Evolutionary conservation across 2,888 invertebrate genomes (phyloP).

Genomic region (Synergus japonicus): DNA sequence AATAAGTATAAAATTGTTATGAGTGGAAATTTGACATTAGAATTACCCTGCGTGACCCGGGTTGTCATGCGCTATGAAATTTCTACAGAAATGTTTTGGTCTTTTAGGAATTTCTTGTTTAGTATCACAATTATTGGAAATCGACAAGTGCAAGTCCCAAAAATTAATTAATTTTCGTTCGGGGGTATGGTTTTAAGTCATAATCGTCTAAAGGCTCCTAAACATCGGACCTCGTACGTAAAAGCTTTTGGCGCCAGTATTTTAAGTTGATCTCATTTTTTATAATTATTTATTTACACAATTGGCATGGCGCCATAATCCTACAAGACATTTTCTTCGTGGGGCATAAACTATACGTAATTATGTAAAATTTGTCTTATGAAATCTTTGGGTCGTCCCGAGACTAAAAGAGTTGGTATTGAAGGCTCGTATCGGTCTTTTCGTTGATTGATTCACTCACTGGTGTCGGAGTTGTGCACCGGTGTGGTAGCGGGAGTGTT

Average conservation of each 20-base stretch:
- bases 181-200: background rate
- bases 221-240: background rate
- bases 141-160: background rate
- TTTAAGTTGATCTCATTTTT: too few species aligned
- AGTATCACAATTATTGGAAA: conserved; percentile 31
- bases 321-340: background rate
- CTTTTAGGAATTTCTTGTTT: conserved; percentile 6
- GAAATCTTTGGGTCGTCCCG: background rate
- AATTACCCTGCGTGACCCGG: conserved; percentile 75
- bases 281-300: too few species aligned
- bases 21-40: background rate
- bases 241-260: background rate
- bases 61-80: conserved; percentile 52
- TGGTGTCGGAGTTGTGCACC: conserved; percentile 73
- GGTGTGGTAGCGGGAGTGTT: conserved; percentile 61
- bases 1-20: background rate
- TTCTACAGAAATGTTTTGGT: conserved; percentile 42
- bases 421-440: conserved; percentile 33
- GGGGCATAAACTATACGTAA: background rate
- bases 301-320: background rate
- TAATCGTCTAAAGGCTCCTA: background rate
- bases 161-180: background rate
- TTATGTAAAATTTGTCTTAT: background rate
- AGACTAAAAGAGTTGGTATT: background rate
- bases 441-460: conserved; percentile 69